Percentiles rank a stretch among this genome's conserved stretches.
Conservation (phyloP, 2,888 invertebrate genomes). For the Listrodromus nycthemerus region DNA sequence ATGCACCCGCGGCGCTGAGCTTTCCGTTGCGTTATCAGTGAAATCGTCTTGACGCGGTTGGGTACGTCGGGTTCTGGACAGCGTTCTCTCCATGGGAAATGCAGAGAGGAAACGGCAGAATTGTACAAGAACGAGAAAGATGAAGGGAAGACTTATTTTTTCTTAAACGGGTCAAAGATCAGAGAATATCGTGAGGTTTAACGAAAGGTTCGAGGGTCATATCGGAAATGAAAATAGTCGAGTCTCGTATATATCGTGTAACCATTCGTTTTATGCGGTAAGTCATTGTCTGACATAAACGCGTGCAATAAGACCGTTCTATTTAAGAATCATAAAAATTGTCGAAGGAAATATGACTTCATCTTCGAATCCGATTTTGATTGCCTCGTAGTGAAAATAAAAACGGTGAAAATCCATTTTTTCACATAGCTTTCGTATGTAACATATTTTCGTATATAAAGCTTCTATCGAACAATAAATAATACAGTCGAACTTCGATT, state of each 20-base stretch:
- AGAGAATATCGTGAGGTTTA: background rate
- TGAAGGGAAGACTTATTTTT: background rate
- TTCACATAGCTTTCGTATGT: background rate
- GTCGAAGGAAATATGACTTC: background rate
- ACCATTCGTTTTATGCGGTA: background rate
- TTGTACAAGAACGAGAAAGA: background rate
- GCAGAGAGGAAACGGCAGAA: conserved; percentile 47
- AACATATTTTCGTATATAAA: no score
- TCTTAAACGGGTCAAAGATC: conserved; percentile 11
- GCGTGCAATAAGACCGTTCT: background rate
- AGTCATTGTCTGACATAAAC: background rate
- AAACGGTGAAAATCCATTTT: background rate
- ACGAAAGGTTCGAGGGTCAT: conserved; percentile 22
- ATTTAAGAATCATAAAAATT: background rate
- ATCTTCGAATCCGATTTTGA: background rate
- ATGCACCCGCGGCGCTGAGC: conserved; percentile 55
- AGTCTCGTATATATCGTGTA: no score
- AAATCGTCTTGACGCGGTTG: conserved; percentile 69
- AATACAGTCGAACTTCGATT: no score
- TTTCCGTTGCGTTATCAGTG: conserved; percentile 71
- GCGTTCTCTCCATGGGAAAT: conserved; percentile 23
- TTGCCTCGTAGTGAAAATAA: background rate
- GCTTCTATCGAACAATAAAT: no score
- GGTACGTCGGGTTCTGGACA: conserved; percentile 57
- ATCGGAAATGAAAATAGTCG: background rate